Percentiles rank a stretch among this genome's conserved stretches.
These are phyloP conservation scores for Prunella strophiata DNA, from an alignment of 2,797 vertebrate species.

Conservation along the genomic window DNA sequence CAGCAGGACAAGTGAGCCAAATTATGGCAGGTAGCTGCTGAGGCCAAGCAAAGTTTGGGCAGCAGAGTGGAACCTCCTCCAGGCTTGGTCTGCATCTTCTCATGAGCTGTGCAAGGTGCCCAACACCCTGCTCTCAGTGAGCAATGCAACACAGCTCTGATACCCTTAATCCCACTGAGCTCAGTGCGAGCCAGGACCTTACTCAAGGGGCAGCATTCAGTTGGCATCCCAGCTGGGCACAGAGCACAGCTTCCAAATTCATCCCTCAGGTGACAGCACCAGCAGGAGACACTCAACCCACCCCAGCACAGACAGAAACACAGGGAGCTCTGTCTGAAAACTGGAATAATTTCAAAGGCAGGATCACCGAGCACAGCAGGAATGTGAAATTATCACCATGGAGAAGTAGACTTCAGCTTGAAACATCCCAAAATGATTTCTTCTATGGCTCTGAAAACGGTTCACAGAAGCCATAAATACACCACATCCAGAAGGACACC, in stretches of 20 bases:
- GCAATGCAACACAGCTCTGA: background rate
- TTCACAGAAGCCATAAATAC: background rate
- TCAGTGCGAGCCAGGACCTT: accelerated
- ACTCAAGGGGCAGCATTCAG: background rate
- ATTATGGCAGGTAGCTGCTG: background rate
- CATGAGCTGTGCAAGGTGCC: background rate
- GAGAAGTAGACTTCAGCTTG: background rate
- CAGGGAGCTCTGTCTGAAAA: background rate
- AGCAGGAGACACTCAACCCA: background rate
- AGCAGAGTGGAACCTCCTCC: background rate
- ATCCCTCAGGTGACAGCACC: background rate
- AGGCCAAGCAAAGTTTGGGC: background rate
- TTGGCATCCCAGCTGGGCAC: accelerated
- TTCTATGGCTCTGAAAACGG: background rate
- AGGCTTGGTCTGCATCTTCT: background rate
- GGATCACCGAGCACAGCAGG: background rate
- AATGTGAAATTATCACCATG: constrained; percentile 10
- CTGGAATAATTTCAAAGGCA: background rate
- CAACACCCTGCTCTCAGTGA: background rate
- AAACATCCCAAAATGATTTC: background rate
- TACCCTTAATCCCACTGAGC: background rate
- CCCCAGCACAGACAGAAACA: background rate
- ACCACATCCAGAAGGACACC: background rate
- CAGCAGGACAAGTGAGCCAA: background rate
- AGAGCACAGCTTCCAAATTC: background rate